Base-by-base conservation (phyloP, 2,113 vertebrate species). In the Catagonus wagneri region DNA sequence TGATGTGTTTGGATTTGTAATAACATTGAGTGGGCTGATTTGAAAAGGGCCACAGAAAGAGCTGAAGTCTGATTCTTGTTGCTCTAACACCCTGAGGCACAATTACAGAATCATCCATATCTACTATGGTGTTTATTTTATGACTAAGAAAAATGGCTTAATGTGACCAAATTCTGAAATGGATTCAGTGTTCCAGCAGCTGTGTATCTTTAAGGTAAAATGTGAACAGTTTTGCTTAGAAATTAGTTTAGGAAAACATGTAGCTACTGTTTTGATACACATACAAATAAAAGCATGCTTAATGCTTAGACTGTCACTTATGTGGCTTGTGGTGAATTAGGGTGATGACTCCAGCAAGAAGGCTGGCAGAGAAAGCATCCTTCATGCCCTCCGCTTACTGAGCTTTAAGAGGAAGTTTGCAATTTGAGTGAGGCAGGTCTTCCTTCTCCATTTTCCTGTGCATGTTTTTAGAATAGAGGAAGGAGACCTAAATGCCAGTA, bases 61-160 rank as follows among this genome's bases (percentile, higher is more conserved):
- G 29, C 52, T 58, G 58, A 66, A 81, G 23, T 68, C 66, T 52
- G n/a, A 80, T 97, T 63, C 27, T 83, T 91, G 1, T 60, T 94
- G 54, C 89, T 90, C 29, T 34, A 89, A 83, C 60, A 79, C 76
- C 79, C 94, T 66, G 23, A 87, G 72, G 36, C 36, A 80, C 75
- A 86, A 88, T 93, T 97, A 78, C 71, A 72, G 74, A 85, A 90
- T 92, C 97, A 76, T 90, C 61, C 84, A 92, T 72, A 52, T 60
- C 94, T 80, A 50, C 65, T 72, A 16, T 52, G 27, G 36, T 65
- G 61, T 90, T 97, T 97, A 72, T 92, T 97, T 97, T 91, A 84
- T 96, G 97, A 94, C 96, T 93, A 93, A 86, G 91, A 96, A 97
- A 95, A 98, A 93, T 83, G 92, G 54, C 71, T 94, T 81, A 27